Evolutionary conservation across 2,888 invertebrate species (phyloP), one percentile per base, ranked within the genome.

Genomic region (Brachylomia viminalis): DNA sequence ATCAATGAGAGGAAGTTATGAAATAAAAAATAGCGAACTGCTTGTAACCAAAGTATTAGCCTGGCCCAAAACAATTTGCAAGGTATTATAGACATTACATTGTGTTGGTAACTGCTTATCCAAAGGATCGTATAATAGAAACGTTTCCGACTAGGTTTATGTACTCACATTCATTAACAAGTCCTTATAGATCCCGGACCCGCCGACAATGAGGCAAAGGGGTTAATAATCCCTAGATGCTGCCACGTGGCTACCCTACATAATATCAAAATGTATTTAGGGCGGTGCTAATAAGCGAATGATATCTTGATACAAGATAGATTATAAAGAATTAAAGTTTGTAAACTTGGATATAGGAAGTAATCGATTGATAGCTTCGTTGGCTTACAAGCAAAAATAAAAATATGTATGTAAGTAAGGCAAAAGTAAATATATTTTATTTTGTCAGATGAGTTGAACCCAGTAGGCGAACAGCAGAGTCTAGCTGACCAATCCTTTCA

Each of bases 161-260:
- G n/a, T 58, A 56, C 42, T 70, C 56, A 23, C 56, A 80, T 56
- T 77, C 42, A 82, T 70, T 77, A 72, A 49, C 58, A 42, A 38
- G 30, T 47, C 58, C 30, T 38, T 70, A 42, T 38, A 52, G 68
- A 75, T 33, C 52, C 64, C 30, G 27, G 38, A 30, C 58, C 49
- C 59, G 45, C 27, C 54, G 66, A 67, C 7, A 61, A 52, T n/a
- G 61, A 52, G 45, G 61, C 15, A 54, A 52, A 54, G 30, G 56
- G 75, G 45, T 62, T 45, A 6, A 54, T 67, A 67, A 80, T 76
- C 76, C 81, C 47, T 75, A 65, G 47, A 70, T 61, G n/a, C 30
- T 59, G 42, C 15, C 7, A 52, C 42, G 20, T 47, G 0, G 8
- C 27, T 17, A 54, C 52, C 62, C 27, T 58, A 33, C n/a, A 67